Conservation (phyloP, 2,888 invertebrate genomes). For the Brachypalpus laphriformis region DNA sequence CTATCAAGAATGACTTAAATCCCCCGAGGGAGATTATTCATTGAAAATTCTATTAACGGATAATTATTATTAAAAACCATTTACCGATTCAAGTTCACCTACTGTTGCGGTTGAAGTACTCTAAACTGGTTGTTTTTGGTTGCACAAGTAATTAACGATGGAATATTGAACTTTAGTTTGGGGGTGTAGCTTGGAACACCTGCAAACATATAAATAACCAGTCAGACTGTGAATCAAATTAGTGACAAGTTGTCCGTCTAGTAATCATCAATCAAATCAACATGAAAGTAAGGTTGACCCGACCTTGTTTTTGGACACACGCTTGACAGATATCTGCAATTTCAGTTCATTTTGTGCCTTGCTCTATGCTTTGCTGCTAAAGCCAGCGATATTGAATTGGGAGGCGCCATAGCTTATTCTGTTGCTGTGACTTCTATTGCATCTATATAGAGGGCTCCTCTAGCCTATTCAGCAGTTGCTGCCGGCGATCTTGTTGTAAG, state of each 20-base stretch:
- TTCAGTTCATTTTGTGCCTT: slow-evolving; percentile 63
- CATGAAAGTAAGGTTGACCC: slow-evolving; percentile 41
- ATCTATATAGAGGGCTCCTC: slow-evolving; percentile 28
- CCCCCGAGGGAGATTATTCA: neutral
- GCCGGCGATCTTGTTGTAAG: slow-evolving; percentile 28
- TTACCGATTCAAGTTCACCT: neutral
- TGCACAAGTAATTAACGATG: neutral
- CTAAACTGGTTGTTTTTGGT: slow-evolving; percentile 1
- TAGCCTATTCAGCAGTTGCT: slow-evolving; percentile 37
- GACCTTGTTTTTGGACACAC: neutral
- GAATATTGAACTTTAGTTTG: neutral
- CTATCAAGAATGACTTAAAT: neutral
- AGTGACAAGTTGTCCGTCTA: slow-evolving; percentile 16
- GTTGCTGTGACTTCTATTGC: slow-evolving; percentile 27
- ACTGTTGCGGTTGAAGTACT: neutral
- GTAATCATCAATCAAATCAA: slow-evolving; percentile 22
- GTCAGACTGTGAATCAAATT: neutral
- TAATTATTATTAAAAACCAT: neutral
- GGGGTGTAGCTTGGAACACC: neutral
- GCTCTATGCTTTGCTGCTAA: slow-evolving; percentile 60
- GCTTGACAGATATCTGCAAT: neutral
- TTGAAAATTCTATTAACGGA: neutral
- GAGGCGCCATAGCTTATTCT: slow-evolving; percentile 41
- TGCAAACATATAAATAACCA: slow-evolving; percentile 9
- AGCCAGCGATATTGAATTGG: slow-evolving; percentile 56